Base-by-base conservation (phyloP, 2,888 invertebrate species). In the Tetragonisca angustula region DNA sequence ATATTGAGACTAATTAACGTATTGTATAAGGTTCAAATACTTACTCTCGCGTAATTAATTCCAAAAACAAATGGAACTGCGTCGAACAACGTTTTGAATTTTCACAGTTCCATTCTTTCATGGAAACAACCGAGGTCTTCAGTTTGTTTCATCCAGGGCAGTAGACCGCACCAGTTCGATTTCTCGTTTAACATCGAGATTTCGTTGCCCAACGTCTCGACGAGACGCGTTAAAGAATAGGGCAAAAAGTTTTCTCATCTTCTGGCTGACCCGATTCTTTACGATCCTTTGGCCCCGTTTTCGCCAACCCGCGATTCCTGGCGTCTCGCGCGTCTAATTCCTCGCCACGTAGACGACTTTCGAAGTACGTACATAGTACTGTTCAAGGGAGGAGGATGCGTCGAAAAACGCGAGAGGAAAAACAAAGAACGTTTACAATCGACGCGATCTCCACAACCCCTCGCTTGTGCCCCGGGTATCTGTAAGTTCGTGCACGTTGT, bases 161-260 rank as follows among this genome's bases (percentile, higher is more conserved):
- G 19, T 19, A 21, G 13, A 21, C 3, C 59, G 52, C 27, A 21
- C 27, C 21, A 77, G 84, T 87, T 89, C 64, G 82, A 87, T 85
- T 75, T 83, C 87, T 49, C 78, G 76, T 82, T 84, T 80, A 88
- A 65, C 65, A 17, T 43, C 61, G 61, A 49, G 75, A 83, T 79
- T 85, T 81, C 73, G 76, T 74, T 71, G 62, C 64, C 61, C 50
- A 50, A 6, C 62, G 21, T 24, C 13, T 62, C 49, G 43, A n/a
- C 24, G 17, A 59, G 67, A 65, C 65, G 61, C 83, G 70, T 82
- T 83, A 72, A 70, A 76, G 71, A 72, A 67, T 76, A 72, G 76
- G 76, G 76, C 67, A 71, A 61, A 82, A 83, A 83, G 71, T 83
- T 83, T 76, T 83, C 76, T 76, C 83, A 72, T 83, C 83, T 83